Percentiles rank a stretch among this genome's conserved stretches.
phyloP scores from a whole-genome alignment of 2,888 invertebrate genomes.

The Ichneumoninae sp. region DNA sequence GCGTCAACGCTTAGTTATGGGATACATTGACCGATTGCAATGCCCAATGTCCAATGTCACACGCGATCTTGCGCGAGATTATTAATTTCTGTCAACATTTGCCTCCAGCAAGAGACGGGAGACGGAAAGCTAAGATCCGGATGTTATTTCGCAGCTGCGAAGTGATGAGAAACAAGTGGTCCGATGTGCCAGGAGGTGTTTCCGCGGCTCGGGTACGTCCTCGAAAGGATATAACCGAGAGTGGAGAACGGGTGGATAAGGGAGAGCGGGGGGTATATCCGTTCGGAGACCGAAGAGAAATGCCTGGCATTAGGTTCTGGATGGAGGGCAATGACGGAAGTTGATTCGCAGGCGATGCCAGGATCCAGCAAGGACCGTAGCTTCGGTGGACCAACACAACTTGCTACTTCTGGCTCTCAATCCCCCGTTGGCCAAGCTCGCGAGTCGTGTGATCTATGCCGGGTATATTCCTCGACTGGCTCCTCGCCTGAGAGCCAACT shows the following conservation, averaged over 20 bases:
- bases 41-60: background rate
- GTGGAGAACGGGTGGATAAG: slow-evolving; percentile 36
- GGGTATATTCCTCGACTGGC: slow-evolving; percentile 78
- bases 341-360: slow-evolving; percentile 81
- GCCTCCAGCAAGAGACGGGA: slow-evolving; percentile 22
- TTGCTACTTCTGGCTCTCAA: slow-evolving; percentile 53
- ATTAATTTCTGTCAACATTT: slow-evolving; percentile 37
- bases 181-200: slow-evolving; percentile 48
- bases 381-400: slow-evolving; percentile 44
- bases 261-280: slow-evolving; percentile 68
- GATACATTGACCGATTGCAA: slow-evolving; percentile 5
- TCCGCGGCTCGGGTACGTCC: slow-evolving; percentile 29
- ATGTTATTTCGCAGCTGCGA: slow-evolving; percentile 14
- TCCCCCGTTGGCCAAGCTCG: slow-evolving; percentile 72
- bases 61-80: slow-evolving; percentile 17
- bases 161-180: slow-evolving; percentile 40
- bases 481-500: slow-evolving; percentile 72
- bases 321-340: slow-evolving; percentile 84
- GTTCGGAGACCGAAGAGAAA: slow-evolving; percentile 83
- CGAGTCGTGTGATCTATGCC: slow-evolving; percentile 83
- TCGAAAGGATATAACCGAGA: slow-evolving; percentile 38
- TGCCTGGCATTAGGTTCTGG: slow-evolving; percentile 82
- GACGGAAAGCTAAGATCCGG: slow-evolving; percentile 6
- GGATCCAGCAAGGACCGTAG: slow-evolving; percentile 45
- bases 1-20: slow-evolving; percentile 31